These are phyloP conservation scores for Lasioglossum vierecki DNA, from an alignment of 2,888 invertebrate genomes.

Conservation along the genomic window DNA sequence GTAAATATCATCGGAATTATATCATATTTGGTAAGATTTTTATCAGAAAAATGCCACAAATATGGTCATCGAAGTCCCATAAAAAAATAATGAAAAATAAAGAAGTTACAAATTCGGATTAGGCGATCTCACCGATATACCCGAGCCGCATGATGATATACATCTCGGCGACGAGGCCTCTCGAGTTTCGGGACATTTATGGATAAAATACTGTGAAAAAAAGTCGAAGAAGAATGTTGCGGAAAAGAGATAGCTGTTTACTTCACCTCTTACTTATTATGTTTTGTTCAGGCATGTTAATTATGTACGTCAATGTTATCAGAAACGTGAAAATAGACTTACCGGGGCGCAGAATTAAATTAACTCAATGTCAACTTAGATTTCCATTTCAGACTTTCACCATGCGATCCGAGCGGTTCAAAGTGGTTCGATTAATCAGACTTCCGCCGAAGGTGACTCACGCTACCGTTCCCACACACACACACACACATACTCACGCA, in stretches of 20 bases:
- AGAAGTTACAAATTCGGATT: no score
- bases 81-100: no score
- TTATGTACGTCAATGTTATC: background rate
- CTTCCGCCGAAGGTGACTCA: slow-evolving; percentile 10
- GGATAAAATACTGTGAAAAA: no score
- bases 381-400: slow-evolving; percentile 26
- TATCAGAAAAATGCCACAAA: no score
- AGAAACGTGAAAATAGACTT: background rate
- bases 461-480: background rate
- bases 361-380: background rate
- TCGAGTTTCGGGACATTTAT: no score
- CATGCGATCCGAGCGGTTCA: background rate
- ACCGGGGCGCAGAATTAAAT: background rate
- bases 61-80: no score
- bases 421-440: background rate
- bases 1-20: no score
- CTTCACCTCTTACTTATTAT: background rate
- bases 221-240: no score
- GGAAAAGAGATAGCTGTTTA: background rate
- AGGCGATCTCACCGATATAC: no score
- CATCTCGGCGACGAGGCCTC: no score
- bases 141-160: no score
- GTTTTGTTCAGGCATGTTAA: background rate
- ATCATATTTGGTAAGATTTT: no score
- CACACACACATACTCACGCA: background rate